Evolutionary conservation across 2,888 invertebrate genomes (phyloP).

Genomic region (Philhelius pedissequus): DNA sequence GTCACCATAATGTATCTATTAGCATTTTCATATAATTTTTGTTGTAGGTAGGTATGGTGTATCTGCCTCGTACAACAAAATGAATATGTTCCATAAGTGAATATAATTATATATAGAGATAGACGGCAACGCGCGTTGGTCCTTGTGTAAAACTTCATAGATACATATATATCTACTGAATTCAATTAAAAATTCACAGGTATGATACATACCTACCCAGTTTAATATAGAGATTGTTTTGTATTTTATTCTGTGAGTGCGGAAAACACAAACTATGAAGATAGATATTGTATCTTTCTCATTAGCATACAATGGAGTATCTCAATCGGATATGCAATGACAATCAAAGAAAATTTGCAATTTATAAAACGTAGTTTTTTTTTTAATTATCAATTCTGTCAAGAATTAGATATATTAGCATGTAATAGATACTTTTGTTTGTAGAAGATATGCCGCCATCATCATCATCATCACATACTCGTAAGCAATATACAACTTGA

Average conservation of each 20-base stretch:
- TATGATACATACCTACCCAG: background rate
- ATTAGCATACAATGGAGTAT: slow-evolving; percentile 68
- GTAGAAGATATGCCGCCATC: slow-evolving; percentile 31
- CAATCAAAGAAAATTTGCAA: slow-evolving; percentile 54
- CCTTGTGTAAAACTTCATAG: background rate
- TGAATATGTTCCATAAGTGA: slow-evolving; percentile 59
- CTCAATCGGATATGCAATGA: slow-evolving; percentile 69
- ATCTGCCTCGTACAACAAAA: slow-evolving; percentile 17
- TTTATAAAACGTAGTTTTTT: slow-evolving; percentile 10
- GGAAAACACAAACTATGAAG: background rate
- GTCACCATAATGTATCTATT: slow-evolving; percentile 67
- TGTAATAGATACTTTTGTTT: slow-evolving; percentile 63
- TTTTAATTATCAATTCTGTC: slow-evolving; percentile 31
- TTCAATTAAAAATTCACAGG: slow-evolving; percentile 32
- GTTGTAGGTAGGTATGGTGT: background rate
- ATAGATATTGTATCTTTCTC: slow-evolving; percentile 26
- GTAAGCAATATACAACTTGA: slow-evolving; percentile 2
- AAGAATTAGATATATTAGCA: slow-evolving; percentile 62
- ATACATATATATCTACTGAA: too few relatives aligned
- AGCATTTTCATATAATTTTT: slow-evolving; percentile 48
- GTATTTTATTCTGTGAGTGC: background rate
- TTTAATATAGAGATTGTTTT: slow-evolving; percentile 26
- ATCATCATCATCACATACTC: slow-evolving; percentile 15
- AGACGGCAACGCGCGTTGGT: background rate
- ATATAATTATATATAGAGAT: slow-evolving; percentile 62